phyloP scores from a whole-genome alignment of 2,888 invertebrate species.

The Synergus japonicus region DNA sequence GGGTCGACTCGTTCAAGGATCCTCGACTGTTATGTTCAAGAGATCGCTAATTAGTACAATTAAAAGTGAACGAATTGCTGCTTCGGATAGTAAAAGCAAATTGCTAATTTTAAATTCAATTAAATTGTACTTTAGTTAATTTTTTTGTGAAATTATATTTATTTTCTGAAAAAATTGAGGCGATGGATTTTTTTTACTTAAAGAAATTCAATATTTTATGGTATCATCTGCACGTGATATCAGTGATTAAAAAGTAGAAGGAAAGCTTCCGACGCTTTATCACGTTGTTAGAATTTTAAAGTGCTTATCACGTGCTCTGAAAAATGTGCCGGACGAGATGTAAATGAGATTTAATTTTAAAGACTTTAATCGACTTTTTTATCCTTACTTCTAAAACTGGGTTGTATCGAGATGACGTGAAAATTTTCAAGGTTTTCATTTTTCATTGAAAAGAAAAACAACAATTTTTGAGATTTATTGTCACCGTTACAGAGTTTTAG shows the following conservation, averaged over 20 bases:
- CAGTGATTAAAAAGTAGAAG: background rate
- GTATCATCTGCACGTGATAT: background rate
- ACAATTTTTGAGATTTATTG: too few relatives aligned
- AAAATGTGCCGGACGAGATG: conserved; percentile 14
- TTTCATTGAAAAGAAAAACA: too few relatives aligned
- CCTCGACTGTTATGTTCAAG: background rate
- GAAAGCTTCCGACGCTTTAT: background rate
- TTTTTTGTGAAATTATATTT: background rate
- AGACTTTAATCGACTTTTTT: too few relatives aligned
- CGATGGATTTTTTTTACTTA: background rate
- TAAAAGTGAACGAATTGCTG: background rate
- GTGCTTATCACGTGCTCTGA: conserved; percentile 1
- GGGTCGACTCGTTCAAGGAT: conserved; percentile 3
- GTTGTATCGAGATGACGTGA: too few relatives aligned
- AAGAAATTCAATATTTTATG: background rate
- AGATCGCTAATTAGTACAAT: background rate
- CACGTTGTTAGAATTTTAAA: conserved; percentile 11
- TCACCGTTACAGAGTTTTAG: too few relatives aligned
- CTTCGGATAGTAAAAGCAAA: background rate
- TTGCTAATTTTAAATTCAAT: background rate
- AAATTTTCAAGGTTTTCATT: too few relatives aligned
- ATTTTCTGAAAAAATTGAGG: background rate
- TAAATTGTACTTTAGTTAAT: too few relatives aligned
- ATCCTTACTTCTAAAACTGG: too few relatives aligned
- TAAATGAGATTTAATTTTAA: background rate